phyloP scores from a whole-genome alignment of 1,140 invertebrate species.

The Oreohelix idahoensis region DNA sequence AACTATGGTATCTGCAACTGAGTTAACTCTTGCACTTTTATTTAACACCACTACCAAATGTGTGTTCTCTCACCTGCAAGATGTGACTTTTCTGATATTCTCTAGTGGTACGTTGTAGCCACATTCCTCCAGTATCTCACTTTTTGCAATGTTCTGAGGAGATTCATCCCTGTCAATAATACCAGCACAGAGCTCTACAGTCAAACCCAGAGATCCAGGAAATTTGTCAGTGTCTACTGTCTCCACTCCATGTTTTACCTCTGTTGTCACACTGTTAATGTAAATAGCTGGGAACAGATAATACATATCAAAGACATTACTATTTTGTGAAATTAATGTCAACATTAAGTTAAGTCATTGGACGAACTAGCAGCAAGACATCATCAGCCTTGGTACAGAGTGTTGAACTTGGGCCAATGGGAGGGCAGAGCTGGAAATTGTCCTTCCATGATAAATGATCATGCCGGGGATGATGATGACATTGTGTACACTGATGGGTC shows the following conservation, averaged over 20 bases:
- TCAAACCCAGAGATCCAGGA: conserved; percentile 83
- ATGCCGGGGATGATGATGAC: no score
- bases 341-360: no score
- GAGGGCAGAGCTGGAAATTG: no score
- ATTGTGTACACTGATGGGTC: no score
- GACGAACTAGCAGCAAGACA: no score
- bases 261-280: conserved; percentile 72
- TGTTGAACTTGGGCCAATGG: no score
- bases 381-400: no score
- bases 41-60: background rate
- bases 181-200: conserved; percentile 94
- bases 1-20: background rate
- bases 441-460: no score
- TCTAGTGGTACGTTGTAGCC: conserved; percentile 88
- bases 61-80: conserved; percentile 79
- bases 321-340: no score
- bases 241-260: conserved; percentile 43
- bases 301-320: no score
- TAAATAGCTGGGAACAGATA: conserved; percentile 78
- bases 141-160: conserved; percentile 85
- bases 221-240: conserved; percentile 82
- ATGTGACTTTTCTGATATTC: conserved; percentile 82
- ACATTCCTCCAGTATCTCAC: conserved; percentile 94
- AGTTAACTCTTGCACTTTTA: background rate
- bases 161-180: conserved; percentile 90